Percentiles rank a stretch among this genome's conserved stretches.
These are phyloP conservation scores for Smittia sp. DNA, from an alignment of 2,888 invertebrate genomes.

Conservation along the genomic window DNA sequence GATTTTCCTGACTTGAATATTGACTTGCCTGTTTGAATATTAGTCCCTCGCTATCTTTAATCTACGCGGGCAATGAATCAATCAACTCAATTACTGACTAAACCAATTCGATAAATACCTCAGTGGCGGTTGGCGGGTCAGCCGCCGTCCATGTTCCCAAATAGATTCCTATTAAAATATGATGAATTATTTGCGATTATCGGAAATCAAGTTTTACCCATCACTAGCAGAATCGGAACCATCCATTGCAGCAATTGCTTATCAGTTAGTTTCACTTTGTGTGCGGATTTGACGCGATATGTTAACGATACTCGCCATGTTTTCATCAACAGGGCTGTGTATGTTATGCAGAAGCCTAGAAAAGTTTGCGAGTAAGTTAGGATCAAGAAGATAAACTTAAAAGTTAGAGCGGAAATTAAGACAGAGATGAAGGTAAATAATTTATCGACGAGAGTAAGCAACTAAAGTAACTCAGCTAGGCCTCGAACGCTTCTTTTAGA, in stretches of 20 bases:
- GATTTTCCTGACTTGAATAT: too few relatives aligned
- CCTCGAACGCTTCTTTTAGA: too few relatives aligned
- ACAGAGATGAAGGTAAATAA: neutral
- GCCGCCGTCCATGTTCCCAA: slow-evolving; percentile 88
- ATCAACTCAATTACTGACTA: neutral
- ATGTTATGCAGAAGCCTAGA: slow-evolving; percentile 74
- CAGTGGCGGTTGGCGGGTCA: slow-evolving; percentile 78
- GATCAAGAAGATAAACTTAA: neutral
- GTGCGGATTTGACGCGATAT: slow-evolving; percentile 89
- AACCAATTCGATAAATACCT: slow-evolving; percentile 55
- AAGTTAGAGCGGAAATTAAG: neutral
- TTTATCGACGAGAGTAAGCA: too few relatives aligned
- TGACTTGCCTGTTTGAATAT: slow-evolving; percentile 87
- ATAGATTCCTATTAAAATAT: too few relatives aligned
- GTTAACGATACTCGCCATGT: slow-evolving; percentile 93
- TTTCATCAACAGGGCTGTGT: slow-evolving; percentile 89
- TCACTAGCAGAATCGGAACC: slow-evolving; percentile 84
- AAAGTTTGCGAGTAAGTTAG: neutral
- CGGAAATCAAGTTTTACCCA: neutral
- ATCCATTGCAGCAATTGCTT: slow-evolving; percentile 90
- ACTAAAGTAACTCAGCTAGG: too few relatives aligned
- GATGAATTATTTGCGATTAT: slow-evolving; percentile 54
- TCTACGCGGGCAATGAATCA: slow-evolving; percentile 51
- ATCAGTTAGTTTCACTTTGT: slow-evolving; percentile 88
- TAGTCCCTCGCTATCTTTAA: slow-evolving; percentile 70